These are phyloP conservation scores for Hypsopygia costalis DNA, from an alignment of 2,888 invertebrate species.

Conservation along the genomic window DNA sequence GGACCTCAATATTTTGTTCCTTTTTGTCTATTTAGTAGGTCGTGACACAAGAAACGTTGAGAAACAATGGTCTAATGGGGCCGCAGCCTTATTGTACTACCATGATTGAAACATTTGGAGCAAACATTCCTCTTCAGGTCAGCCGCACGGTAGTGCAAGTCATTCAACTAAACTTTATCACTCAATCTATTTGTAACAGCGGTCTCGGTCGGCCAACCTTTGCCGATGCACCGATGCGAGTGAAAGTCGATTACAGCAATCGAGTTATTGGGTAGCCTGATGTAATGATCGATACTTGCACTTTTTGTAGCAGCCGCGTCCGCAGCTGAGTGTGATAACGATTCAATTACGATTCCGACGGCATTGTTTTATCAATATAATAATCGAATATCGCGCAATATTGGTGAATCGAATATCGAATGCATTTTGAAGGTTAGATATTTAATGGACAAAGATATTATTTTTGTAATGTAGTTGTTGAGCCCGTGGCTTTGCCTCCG, in stretches of 20 bases:
- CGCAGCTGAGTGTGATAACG: constrained; percentile 38
- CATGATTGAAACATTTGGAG: background rate
- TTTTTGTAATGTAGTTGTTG: too few relatives aligned
- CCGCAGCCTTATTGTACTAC: too few relatives aligned
- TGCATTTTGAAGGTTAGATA: too few relatives aligned
- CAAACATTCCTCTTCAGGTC: background rate
- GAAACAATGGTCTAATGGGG: too few relatives aligned
- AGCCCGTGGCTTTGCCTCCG: too few relatives aligned
- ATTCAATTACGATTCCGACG: constrained; percentile 33
- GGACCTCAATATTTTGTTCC: too few relatives aligned
- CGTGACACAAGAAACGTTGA: too few relatives aligned
- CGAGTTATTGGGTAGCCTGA: constrained; percentile 62
- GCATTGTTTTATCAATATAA: constrained; percentile 8
- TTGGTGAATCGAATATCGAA: constrained; percentile 2
- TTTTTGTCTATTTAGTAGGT: too few relatives aligned
- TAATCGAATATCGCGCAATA: constrained; percentile 1
- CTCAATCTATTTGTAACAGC: constrained; percentile 34
- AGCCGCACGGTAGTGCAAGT: background rate
- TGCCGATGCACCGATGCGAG: constrained; percentile 51
- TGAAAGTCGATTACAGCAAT: constrained; percentile 73
- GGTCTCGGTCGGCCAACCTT: constrained; percentile 41
- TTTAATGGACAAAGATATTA: too few relatives aligned
- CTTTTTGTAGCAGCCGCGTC: constrained; percentile 39
- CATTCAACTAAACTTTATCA: constrained; percentile 20
- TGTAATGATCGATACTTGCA: constrained; percentile 60